phyloP scores from a whole-genome alignment of 2,888 invertebrate genomes.

The Epirrhoe tristata region DNA sequence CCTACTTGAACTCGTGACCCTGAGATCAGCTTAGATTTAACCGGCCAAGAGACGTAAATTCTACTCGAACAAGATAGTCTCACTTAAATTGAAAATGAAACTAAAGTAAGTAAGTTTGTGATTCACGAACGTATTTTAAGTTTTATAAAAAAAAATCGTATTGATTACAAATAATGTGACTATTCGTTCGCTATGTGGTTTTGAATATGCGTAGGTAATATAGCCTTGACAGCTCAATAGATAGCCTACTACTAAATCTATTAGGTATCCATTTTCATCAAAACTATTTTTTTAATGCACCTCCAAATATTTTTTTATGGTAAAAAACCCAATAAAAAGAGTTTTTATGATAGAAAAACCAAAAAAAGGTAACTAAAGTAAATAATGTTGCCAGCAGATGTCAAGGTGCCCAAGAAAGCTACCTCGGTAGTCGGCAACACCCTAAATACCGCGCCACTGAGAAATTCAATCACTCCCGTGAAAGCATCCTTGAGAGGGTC shows the following conservation, averaged over 20 bases:
- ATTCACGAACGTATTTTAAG: no score
- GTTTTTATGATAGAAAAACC: neutral
- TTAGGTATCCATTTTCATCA: no score
- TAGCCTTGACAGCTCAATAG: no score
- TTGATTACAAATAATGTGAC: no score
- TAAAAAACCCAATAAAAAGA: no score
- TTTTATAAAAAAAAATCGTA: no score
- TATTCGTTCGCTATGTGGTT: no score
- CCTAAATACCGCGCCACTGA: slow-evolving; percentile 41
- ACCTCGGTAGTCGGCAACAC: slow-evolving; percentile 23
- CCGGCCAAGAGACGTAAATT: neutral
- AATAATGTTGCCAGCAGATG: neutral
- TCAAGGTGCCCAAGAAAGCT: slow-evolving; percentile 9
- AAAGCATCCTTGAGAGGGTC: slow-evolving; percentile 55
- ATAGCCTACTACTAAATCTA: no score
- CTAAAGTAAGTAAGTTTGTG: neutral
- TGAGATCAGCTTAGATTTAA: neutral
- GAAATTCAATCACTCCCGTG: slow-evolving; percentile 59
- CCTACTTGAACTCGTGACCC: slow-evolving; percentile 2
- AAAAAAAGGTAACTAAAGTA: neutral
- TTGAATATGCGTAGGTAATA: no score
- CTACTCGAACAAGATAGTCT: neutral
- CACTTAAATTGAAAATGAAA: neutral
- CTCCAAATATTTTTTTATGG: no score
- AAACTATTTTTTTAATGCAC: no score